Evolutionary conservation across 2,113 vertebrate genomes (phyloP), one percentile per base, ranked within the genome.

Genomic region (Hydropotes inermis): DNA sequence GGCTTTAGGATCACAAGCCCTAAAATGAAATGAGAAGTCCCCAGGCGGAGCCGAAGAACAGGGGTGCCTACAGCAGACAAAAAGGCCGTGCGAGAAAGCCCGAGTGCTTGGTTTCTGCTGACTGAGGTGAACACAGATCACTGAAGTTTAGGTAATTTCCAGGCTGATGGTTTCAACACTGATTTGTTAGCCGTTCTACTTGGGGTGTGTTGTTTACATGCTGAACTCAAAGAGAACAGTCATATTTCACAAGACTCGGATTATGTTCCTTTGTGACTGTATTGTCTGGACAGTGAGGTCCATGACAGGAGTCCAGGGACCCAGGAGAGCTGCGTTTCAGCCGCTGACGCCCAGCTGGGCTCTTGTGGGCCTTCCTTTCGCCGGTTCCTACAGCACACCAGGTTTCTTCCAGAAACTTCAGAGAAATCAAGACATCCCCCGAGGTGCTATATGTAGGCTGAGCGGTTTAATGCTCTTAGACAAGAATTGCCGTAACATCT

Each of bases 331-430:
- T 36, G 0, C 6, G 33, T 57, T 30, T 87, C 19, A 36, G 54
- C 50, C 11, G 14, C 50, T 39, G 70, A 81, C 12, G 12, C 27
- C 54, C n/a, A 55, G 55, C 14, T 60, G 52, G 30, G 4, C 43
- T 39, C 36, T 8, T 79, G 9, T 61, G 70, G 55, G n/a, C 61
- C 11, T 84, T 91, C 28, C 9, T 94, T 67, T 87, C 85, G 30
- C 79, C 95, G 45, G 28, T 52, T 89, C 55, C 95, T 89, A 3
- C 52, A 92, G 36, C 55, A 4, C 57, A 9, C 15, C 89, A 30
- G 83, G 43, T 92, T 94, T 92, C 28, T 87, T 39, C 87, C n/a
- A 33, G 86, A 95, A 97, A 93, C 78, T 47, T 45, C 78, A 67
- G 5, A 93, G n/a, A 36, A 67, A 67, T 92, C 57, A 58, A 54